Base-by-base conservation (phyloP, 2,888 invertebrate genomes). In the Dolichomitus sp. region DNA sequence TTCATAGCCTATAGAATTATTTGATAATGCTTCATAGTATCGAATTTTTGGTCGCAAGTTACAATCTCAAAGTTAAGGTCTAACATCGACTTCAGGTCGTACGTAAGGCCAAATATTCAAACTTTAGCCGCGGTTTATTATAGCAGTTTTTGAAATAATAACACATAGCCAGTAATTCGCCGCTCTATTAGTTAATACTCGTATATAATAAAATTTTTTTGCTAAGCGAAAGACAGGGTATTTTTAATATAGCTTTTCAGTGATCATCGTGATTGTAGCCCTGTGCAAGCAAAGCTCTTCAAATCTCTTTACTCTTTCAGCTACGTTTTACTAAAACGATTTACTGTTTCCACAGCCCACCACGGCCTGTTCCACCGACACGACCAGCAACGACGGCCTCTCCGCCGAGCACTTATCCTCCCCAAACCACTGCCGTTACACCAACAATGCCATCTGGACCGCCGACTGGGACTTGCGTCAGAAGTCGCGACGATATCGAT, bases 401-500 rank as follows among this genome's bases (percentile, higher is more conserved):
- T 9, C 7, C 78, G 1, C 40, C 84, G 23, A 59, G 77, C n/a
- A 50, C 85, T 9, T 45, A 66, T 14, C 54, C 87, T 7, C 23
- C 82, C 19, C 54, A 42, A 11, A 78, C 65, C 2, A 23, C 50
- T 3, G 7, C 50, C 2, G 48, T 50, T 23, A 66, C 76, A 19
- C 52, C 40, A 12, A 52, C 65, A 66, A 72, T 74, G 19, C 68
- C 82, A 6, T 23, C 45, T 6, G 65, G 59, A 23, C 50, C 27
- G 11, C 73, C 66, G 7, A 84, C 27, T n/a, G 81, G 86, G 17
- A 79, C 50, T 19, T 86, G 86, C 57, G 78, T 70, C n/a, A 50
- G 63, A 27, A 80, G 65, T 19, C 73, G 74, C 14, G 77, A 80
- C 1, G 59, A 37, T 1, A 61, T 37, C 4, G 66, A 72, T 4